Evolutionary conservation across 2,797 vertebrate genomes (phyloP).

Genomic region (Paratrypauchen microcephalus): DNA sequence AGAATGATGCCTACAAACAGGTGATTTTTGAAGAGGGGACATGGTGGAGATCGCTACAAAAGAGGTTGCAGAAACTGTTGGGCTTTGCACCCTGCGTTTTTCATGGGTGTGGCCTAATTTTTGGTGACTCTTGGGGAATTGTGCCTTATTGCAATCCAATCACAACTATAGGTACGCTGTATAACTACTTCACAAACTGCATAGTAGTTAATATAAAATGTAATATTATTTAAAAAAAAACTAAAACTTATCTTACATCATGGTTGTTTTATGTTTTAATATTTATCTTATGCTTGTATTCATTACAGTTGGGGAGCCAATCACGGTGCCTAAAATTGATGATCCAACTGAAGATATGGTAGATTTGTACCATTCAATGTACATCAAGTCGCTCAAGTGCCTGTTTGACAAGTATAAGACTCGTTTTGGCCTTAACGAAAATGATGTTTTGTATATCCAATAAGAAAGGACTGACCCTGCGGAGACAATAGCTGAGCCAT

Average conservation of each 20-base stretch:
- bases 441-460: slow-evolving; percentile 83
- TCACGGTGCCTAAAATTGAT: slow-evolving; percentile 90
- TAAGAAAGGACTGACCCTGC: slow-evolving; percentile 61
- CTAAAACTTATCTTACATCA: neutral
- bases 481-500: slow-evolving; percentile 19
- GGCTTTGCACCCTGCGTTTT: slow-evolving; percentile 96
- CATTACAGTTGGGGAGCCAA: slow-evolving; percentile 89
- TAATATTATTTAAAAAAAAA: neutral
- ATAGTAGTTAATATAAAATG: neutral
- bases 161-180: slow-evolving; percentile 84
- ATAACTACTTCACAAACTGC: neutral
- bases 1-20: slow-evolving; percentile 94
- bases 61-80: slow-evolving; percentile 89
- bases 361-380: slow-evolving; percentile 89
- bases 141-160: slow-evolving; percentile 92
- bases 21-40: slow-evolving; percentile 91
- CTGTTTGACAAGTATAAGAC: slow-evolving; percentile 94
- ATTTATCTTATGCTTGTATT: neutral
- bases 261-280: slow-evolving; percentile 4
- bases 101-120: slow-evolving; percentile 92
- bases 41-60: slow-evolving; percentile 85
- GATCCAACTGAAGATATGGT: slow-evolving; percentile 84
- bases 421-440: slow-evolving; percentile 87
- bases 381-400: slow-evolving; percentile 84
- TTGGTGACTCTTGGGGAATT: slow-evolving; percentile 86